Evolutionary conservation across 2,113 vertebrate species (phyloP), one percentile per base, ranked within the genome.

Genomic region (Sceloporus undulatus): DNA sequence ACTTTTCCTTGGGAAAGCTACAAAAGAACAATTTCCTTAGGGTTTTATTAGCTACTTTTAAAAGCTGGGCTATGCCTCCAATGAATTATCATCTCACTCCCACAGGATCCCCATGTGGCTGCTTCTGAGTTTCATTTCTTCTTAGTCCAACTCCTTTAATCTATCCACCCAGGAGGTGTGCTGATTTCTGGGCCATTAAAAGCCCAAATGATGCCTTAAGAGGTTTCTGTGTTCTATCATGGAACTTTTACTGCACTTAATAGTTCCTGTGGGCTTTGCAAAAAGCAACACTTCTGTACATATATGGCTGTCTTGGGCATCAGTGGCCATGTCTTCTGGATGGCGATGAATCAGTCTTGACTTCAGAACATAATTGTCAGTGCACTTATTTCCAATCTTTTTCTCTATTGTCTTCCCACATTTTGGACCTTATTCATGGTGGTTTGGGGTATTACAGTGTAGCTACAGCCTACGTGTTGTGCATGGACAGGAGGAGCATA

Each of bases 141-240:
- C 29, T 86, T 6, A 71, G 38, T 54, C 77, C 27, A 86, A 34
- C 62, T 70, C 65, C 70, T 79, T 79, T 79, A 79, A 86, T 70
- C 42, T 79, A 34, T 54, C 68, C 19, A 70, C 65, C 65, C 76
- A 86, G 65, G 62, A 86, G 85, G 65, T 70, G 48, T 34, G 48
- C 23, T n/a, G 59, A 77, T 85, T 76, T 77, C 42, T 79, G 42
- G 65, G n/a, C 85, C 66, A 86, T 79, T 70, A 79, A 78, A 79
- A 77, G 29, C 18, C 62, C 40, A 79, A 85, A 54, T 70, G 29
- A 42, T 70, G 29, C 23, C 48, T 70, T 73, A 27, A 79, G 42
- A 79, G 42, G 13, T 79, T 86, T 86, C 76, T 70, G 85, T 56
- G 65, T 86, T 79, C 29, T 70, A 34, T 70, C 16, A 14, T 54